Conservation (phyloP, 2,797 vertebrate genomes). For the Malurus splendens region DNA sequence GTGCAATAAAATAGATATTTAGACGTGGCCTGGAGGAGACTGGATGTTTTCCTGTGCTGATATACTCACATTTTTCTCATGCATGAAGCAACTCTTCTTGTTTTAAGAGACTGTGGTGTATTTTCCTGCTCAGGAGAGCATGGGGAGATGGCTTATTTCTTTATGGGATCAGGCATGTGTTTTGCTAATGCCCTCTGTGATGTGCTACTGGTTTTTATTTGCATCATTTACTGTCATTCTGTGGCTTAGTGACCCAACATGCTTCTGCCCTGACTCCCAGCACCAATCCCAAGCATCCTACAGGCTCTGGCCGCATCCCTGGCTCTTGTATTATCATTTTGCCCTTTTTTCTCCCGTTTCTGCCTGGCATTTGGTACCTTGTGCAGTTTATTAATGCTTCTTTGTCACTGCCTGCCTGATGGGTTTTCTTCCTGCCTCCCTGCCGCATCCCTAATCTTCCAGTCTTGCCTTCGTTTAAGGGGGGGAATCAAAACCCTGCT, state of each 20-base stretch:
- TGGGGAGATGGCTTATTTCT: conserved; percentile 16
- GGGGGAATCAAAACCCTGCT: conserved; percentile 13
- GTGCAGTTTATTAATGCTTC: conserved; percentile 8
- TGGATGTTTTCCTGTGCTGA: neutral
- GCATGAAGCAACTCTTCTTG: conserved; percentile 20
- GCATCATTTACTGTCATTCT: conserved; percentile 10
- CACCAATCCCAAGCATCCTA: neutral
- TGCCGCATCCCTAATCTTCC: conserved; percentile 29
- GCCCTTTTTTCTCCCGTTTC: neutral
- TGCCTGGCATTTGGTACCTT: neutral
- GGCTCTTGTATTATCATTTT: neutral
- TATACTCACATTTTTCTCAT: neutral
- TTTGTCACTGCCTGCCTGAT: conserved; percentile 9
- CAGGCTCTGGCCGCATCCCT: neutral
- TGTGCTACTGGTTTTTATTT: neutral
- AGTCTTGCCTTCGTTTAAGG: neutral
- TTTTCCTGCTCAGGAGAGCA: conserved; percentile 35
- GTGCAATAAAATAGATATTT: neutral
- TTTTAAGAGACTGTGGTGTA: neutral
- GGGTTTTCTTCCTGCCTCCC: conserved; percentile 28
- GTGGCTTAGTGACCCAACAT: neutral
- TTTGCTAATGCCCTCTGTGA: neutral
- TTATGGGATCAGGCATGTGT: conserved; percentile 20
- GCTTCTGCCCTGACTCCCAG: neutral
- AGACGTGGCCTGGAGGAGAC: neutral